Evolutionary conservation across 2,888 invertebrate genomes (phyloP), one percentile per base, ranked within the genome.

Genomic region (Orthonychiurus folsomi): DNA sequence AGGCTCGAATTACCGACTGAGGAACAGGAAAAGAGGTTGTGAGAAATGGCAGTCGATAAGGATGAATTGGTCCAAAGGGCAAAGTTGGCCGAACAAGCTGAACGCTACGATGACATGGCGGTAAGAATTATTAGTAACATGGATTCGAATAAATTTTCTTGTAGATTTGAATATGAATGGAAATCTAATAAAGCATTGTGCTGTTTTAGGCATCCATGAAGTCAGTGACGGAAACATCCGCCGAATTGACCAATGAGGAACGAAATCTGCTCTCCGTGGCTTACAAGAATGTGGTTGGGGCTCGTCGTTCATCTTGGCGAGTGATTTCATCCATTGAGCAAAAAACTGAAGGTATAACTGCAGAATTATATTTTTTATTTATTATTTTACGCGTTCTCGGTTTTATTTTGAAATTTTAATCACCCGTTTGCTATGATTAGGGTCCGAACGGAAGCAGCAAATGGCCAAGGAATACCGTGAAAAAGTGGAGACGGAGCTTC

Each of bases 381-480:
- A n/a, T 95, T 96, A 78, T 95, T 95, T 75, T 96, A 96, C 84
- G 96, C 96, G 87, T 96, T 96, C 83, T 95, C 96, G 75, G 95
- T 96, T 74, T 95, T 95, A 77, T 95, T 95, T 78, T 87, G 96
- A 79, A n/a, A n/a, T n/a, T n/a, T n/a, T n/a, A n/a, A n/a, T 93
- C 79, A 96, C 96, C 82, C 95, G 96, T 87, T 91, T 93, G 83
- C 96, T 96, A 85, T 93, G 93, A 82, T 93, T 95, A 82, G 91
- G 93, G 75, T 91, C 92, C 77, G 95, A 95, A 85, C 86, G 93
- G 82, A 99, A 97, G 86, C 94, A 95, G 85, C 92, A 93, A 83
- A 95, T 99, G 93, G 96, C 97, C 79, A 93, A 93, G 85, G 95
- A 96, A 83, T 99, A 99, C 86, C 87, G 96, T 82, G 93, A 94